Evolutionary conservation across 2,113 vertebrate genomes (phyloP).

Genomic region (Myodes glareolus): DNA sequence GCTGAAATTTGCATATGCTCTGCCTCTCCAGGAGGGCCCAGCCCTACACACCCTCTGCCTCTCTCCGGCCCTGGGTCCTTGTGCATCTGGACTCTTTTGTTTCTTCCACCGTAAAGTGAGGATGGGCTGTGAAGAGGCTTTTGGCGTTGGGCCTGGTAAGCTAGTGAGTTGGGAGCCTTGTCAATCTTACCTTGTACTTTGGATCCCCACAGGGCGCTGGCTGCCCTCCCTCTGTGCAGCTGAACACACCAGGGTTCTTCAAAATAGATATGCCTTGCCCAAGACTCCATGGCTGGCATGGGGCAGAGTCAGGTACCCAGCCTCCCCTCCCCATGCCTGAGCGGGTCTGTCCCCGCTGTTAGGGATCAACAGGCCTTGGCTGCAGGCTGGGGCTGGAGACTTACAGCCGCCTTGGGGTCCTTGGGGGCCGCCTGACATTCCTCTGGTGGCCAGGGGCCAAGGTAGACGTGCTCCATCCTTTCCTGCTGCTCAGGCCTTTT

Average conservation of each 20-base stretch:
- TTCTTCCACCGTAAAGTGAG: background rate
- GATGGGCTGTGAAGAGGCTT: background rate
- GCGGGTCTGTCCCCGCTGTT: background rate
- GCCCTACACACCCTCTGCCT: background rate
- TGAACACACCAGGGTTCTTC: background rate
- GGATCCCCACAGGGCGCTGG: background rate
- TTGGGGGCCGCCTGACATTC: conserved; percentile 65
- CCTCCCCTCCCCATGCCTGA: background rate
- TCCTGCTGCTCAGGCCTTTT: conserved; percentile 31
- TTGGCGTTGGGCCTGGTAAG: background rate
- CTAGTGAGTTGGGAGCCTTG: accelerated
- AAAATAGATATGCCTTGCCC: background rate
- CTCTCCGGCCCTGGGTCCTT: background rate
- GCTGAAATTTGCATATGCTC: background rate
- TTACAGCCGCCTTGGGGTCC: conserved; percentile 60
- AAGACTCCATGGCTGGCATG: background rate
- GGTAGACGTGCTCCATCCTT: conserved; percentile 65
- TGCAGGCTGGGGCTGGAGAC: conserved; percentile 65
- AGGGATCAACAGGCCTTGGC: conserved; percentile 39
- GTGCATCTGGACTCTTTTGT: background rate
- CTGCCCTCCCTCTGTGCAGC: background rate
- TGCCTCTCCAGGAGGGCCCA: background rate
- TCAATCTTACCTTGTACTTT: accelerated
- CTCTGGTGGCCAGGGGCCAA: conserved; percentile 70
- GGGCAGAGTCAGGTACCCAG: background rate